phyloP scores from a whole-genome alignment of 2,888 invertebrate species.

The Oscheius myriophilus region DNA sequence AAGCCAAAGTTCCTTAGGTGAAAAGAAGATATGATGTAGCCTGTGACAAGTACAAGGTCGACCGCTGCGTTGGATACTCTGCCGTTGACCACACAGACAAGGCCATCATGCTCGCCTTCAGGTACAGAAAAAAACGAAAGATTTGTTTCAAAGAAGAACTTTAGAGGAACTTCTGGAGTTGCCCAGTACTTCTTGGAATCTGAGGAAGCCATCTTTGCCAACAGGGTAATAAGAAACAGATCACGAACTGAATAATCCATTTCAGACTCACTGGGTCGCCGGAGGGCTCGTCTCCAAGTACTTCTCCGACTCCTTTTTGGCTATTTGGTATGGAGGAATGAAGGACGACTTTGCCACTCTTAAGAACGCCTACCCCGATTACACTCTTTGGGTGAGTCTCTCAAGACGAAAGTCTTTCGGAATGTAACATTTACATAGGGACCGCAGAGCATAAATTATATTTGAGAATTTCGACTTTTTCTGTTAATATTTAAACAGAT shows the following conservation, averaged over 20 bases:
- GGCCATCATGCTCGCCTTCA: conserved; percentile 40
- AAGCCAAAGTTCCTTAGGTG: conserved; percentile 27
- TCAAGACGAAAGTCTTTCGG: neutral
- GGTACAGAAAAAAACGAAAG: conserved; percentile 15
- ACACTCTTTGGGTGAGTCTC: conserved; percentile 39
- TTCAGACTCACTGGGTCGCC: conserved; percentile 39
- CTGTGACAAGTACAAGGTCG: conserved; percentile 36
- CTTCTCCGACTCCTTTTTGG: conserved; percentile 46
- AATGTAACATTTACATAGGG: neutral
- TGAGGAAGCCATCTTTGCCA: conserved; percentile 37
- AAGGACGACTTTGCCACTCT: conserved; percentile 38
- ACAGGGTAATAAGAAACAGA: conserved; percentile 20
- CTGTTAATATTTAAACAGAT: too few species aligned
- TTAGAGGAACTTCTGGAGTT: conserved; percentile 40
- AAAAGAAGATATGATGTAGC: conserved; percentile 33
- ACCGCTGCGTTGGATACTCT: conserved; percentile 42
- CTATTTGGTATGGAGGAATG: conserved; percentile 49
- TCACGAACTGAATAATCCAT: neutral
- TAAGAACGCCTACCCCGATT: conserved; percentile 39
- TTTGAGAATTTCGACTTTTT: too few species aligned
- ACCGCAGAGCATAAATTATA: too few species aligned
- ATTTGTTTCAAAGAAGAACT: neutral
- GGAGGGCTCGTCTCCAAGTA: conserved; percentile 53
- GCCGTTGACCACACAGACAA: conserved; percentile 43
- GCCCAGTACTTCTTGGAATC: conserved; percentile 40